These are phyloP conservation scores for Indicator maculatus DNA, from an alignment of 2,113 vertebrate genomes.

Conservation along the genomic window DNA sequence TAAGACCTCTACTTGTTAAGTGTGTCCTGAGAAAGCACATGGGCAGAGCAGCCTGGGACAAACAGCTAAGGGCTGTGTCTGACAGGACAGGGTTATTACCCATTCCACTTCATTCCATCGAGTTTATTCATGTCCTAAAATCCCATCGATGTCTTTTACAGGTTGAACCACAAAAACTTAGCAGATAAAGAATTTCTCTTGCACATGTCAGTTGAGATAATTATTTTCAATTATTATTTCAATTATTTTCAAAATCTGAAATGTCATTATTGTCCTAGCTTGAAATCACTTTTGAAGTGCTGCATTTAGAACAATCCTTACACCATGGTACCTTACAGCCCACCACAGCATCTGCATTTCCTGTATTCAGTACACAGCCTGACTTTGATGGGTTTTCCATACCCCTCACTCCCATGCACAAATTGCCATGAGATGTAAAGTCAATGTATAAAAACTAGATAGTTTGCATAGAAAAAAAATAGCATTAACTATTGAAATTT, in stretches of 20 bases:
- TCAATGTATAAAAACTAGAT: background rate
- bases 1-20: background rate
- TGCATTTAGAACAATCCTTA: slow-evolving; percentile 10
- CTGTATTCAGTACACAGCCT: background rate
- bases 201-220: background rate
- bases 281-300: background rate
- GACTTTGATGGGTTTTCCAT: background rate
- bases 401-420: rapidly evolving
- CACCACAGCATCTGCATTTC: background rate
- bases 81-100: background rate
- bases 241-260: slow-evolving; percentile 8
- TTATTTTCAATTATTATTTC: background rate
- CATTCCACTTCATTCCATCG: background rate
- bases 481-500: background rate
- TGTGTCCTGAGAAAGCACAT: rapidly evolving
- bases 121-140: background rate
- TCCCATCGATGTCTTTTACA: background rate
- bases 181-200: background rate
- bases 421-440: rapidly evolving
- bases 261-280: background rate
- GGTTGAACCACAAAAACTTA: background rate
- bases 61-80: background rate
- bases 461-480: background rate
- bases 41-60: background rate
- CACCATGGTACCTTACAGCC: background rate